Evolutionary conservation across 2,797 vertebrate species (phyloP).

Genomic region (Borostomias antarcticus): DNA sequence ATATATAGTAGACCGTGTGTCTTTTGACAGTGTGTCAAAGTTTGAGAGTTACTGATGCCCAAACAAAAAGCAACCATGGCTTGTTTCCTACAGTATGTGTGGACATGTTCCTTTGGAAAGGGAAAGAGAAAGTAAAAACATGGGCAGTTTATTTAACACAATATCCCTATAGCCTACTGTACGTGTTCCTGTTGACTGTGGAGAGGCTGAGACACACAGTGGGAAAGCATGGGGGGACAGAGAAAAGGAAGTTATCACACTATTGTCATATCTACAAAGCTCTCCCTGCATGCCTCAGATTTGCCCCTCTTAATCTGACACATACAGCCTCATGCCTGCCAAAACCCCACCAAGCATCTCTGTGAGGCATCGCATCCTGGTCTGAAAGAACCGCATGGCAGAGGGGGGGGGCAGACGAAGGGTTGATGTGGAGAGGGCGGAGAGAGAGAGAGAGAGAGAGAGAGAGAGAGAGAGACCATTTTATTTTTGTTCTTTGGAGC

Average conservation of each 20-base stretch:
- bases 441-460: constrained; percentile 8
- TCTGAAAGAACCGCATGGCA: constrained; percentile 63
- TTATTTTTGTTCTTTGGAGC: constrained; percentile 86
- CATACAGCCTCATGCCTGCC: constrained; percentile 71
- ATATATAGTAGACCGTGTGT: too few species aligned
- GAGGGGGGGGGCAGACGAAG: constrained; percentile 17
- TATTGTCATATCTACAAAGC: constrained; percentile 76
- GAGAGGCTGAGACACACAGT: constrained; percentile 47
- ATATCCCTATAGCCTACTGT: background rate
- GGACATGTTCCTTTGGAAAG: background rate
- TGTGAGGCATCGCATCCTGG: constrained; percentile 74
- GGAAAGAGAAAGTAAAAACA: background rate
- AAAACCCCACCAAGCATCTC: constrained; percentile 74
- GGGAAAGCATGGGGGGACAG: constrained; percentile 45
- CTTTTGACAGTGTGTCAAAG: too few species aligned
- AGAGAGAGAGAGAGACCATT: constrained; percentile 54
- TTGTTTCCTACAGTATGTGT: too few species aligned
- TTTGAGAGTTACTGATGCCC: too few species aligned
- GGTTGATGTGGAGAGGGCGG: constrained; percentile 1
- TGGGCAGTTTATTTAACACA: background rate
- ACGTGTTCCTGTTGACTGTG: too few species aligned
- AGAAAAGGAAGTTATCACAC: constrained; percentile 71
- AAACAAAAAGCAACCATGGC: too few species aligned
- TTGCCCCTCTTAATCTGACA: constrained; percentile 78
- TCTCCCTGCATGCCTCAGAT: constrained; percentile 68